phyloP scores from a whole-genome alignment of 2,113 vertebrate species.

The Nerophis ophidion region DNA sequence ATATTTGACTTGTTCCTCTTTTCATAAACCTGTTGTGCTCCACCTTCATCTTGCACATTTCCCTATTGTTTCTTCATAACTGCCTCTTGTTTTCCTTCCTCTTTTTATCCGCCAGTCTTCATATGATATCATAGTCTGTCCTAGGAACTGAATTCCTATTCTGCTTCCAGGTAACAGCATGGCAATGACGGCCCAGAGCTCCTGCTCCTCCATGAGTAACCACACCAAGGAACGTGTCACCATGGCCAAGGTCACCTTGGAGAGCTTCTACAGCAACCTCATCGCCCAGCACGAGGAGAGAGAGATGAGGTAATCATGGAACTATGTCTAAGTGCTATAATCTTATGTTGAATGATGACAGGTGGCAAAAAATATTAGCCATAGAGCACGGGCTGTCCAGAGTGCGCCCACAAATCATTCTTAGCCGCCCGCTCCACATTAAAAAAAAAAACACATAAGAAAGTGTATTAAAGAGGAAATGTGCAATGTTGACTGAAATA shows the following conservation, averaged over 20 bases:
- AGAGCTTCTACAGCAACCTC: constrained; percentile 98
- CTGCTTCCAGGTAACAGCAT: constrained; percentile 73
- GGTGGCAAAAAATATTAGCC: too few species aligned
- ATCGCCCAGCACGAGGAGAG: constrained; percentile 94
- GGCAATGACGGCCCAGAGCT: constrained; percentile 94
- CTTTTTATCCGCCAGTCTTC: constrained; percentile 17
- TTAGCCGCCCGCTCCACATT: too few species aligned
- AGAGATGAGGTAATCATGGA: constrained; percentile 85
- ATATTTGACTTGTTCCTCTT: neutral
- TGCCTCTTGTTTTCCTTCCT: constrained; percentile 31
- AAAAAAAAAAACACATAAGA: too few species aligned
- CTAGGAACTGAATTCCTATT: neutral
- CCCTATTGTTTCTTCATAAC: constrained; percentile 26
- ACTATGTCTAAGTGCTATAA: neutral
- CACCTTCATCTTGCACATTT: constrained; percentile 28
- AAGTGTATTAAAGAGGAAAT: too few species aligned
- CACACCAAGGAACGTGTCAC: constrained; percentile 98
- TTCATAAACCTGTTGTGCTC: neutral
- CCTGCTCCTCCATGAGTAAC: constrained; percentile 94
- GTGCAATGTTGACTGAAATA: too few species aligned
- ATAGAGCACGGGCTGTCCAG: too few species aligned
- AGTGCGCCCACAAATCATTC: too few species aligned
- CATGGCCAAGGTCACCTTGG: constrained; percentile 96
- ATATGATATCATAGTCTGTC: constrained; percentile 10
- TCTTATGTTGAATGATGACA: neutral